These are phyloP conservation scores for Acanthococcus lagerstroemiae DNA, from an alignment of 2,888 invertebrate species.

Conservation along the genomic window DNA sequence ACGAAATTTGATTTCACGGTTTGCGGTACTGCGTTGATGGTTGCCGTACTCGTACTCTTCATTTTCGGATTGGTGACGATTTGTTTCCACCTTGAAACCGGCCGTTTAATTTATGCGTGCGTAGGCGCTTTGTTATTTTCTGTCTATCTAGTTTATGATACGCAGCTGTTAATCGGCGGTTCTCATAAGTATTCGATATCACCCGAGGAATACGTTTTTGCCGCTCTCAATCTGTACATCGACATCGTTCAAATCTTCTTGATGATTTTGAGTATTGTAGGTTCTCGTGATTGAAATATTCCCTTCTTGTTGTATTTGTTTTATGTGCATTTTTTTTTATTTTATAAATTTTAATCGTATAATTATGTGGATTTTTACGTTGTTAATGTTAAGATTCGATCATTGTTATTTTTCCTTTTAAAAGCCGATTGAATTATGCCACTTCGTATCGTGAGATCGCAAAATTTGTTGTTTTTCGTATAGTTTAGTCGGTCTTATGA, in stretches of 20 bases:
- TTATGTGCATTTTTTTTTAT: no score
- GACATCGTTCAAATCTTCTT: constrained; percentile 38
- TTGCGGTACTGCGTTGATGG: constrained; percentile 66
- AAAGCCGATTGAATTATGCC: no score
- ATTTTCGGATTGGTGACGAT: constrained; percentile 65
- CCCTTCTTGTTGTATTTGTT: no score
- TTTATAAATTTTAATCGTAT: no score
- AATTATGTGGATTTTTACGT: no score
- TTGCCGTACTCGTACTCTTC: constrained; percentile 63
- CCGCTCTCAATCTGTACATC: constrained; percentile 38
- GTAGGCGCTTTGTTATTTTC: constrained; percentile 82
- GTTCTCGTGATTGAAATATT: background rate
- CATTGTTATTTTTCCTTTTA: no score
- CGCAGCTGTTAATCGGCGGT: constrained; percentile 81
- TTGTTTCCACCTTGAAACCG: constrained; percentile 47
- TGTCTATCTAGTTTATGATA: constrained; percentile 82
- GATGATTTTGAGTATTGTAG: constrained; percentile 35
- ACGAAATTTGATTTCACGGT: constrained; percentile 79
- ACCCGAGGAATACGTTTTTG: constrained; percentile 72
- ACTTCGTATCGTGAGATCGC: no score
- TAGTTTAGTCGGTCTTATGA: no score
- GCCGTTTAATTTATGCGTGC: constrained; percentile 64
- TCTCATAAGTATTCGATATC: constrained; percentile 80
- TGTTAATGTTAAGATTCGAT: no score
- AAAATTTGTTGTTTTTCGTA: no score